Base-by-base conservation (phyloP, 2,888 invertebrate genomes). In the Stenotaenia linearis region DNA sequence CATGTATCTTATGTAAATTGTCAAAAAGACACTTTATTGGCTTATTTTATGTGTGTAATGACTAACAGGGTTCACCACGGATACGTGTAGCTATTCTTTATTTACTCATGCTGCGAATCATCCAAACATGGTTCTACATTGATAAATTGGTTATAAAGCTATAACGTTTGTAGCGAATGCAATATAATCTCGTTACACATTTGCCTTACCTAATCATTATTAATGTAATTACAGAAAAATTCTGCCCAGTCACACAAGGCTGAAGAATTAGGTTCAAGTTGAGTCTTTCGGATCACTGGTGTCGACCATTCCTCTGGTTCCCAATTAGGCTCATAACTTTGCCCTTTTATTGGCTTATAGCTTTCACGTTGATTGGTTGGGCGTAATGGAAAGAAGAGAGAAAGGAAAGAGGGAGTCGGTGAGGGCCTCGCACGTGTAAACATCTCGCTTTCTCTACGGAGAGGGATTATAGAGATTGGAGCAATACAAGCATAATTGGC, bases 401-500 rank as follows among this genome's bases (percentile, higher is more conserved):
- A 69, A 28, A 69, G 69, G 69, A 69, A 69, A 69, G 69, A 69
- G 77, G 77, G 77, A 77, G 28, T 23, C 45, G 45, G 45, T 45
- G 35, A 45, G 77, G 77, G 76, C 76, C 45, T 77, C 28, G 77
- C 77, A 45, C 77, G 76, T 77, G 77, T 77, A 77, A 77, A 77
- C 77, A 77, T 28, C 77, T 45, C 69, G 23, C 69, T 69, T 69
- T 69, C 77, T 77, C 37, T 45, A 77, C 77, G 77, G 45, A 69
- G 69, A 69, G 76, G 77, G 77, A 77, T 77, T 77, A 77, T 37
- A 77, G 37, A 77, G 77, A 77, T 77, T 77, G 77, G 45, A 77
- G 77, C 77, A 45, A 77, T 77, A 77, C 77, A 77, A 37, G 77
- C 77, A 77, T 77, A 77, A 77, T 77, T 77, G 77, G 77, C 77